Percentiles rank a stretch among this genome's conserved stretches.
These are phyloP conservation scores for Cydia pomonella DNA, from an alignment of 1,140 invertebrate species.

Conservation along the genomic window DNA sequence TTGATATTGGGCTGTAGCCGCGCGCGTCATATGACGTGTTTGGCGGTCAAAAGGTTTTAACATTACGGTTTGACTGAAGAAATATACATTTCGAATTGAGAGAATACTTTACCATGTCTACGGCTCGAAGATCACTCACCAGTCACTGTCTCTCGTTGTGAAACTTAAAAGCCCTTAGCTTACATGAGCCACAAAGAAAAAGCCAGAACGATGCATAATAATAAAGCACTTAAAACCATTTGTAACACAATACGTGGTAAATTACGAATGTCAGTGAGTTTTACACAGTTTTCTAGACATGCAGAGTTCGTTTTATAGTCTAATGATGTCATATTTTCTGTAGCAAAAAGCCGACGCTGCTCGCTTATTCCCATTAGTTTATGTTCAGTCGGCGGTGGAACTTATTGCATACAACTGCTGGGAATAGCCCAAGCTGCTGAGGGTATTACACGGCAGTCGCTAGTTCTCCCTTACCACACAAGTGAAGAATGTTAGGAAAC, in stretches of 20 bases:
- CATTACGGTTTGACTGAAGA: neutral
- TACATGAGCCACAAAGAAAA: conserved; percentile 40
- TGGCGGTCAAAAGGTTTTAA: too few relatives aligned
- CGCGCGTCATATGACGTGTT: too few relatives aligned
- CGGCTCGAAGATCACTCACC: conserved; percentile 6
- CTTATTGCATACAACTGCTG: neutral
- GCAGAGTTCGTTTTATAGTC: conserved; percentile 49
- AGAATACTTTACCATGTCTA: conserved; percentile 25
- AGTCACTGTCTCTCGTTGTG: conserved; percentile 1
- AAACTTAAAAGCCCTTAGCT: conserved; percentile 20
- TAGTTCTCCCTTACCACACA: neutral
- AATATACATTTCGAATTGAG: neutral
- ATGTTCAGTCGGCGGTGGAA: neutral
- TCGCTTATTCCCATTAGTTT: neutral
- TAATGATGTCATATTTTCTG: conserved; percentile 20
- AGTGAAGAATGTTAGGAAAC: neutral
- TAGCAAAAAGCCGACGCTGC: conserved; percentile 1
- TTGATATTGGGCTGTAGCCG: too few relatives aligned
- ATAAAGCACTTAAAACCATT: conserved; percentile 41
- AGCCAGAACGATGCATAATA: conserved; percentile 45
- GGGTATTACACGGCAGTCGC: conserved; percentile 4
- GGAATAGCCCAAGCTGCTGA: neutral
- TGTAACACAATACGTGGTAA: conserved; percentile 37
- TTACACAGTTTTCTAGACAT: conserved; percentile 45
- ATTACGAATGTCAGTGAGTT: conserved; percentile 27